Conservation (phyloP, 2,113 vertebrate species). For the Thalassarche chlororhynchos region DNA sequence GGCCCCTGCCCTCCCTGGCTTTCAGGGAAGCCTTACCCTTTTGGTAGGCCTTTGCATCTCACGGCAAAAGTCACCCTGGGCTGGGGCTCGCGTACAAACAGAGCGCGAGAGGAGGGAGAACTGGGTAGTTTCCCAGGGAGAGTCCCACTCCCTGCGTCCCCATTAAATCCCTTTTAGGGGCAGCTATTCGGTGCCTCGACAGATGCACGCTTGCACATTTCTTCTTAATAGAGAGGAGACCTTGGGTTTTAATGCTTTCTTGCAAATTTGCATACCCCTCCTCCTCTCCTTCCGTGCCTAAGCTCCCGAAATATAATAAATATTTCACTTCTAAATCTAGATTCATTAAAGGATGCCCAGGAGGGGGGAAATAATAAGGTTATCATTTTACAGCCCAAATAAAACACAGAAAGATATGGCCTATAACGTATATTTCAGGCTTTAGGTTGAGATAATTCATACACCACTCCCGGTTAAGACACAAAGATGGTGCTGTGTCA, state of each 20-base stretch:
- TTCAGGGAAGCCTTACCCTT: neutral
- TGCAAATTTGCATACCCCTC: conserved; percentile 34
- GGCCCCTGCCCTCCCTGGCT: neutral
- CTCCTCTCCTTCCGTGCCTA: conserved; percentile 4
- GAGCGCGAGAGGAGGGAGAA: neutral
- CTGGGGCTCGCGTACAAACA: neutral
- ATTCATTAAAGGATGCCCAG: conserved; percentile 79
- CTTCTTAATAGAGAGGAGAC: neutral
- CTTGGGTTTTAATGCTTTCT: neutral
- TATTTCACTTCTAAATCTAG: conserved; percentile 79
- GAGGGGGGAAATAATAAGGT: conserved; percentile 79
- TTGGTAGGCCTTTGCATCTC: no score
- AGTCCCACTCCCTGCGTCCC: neutral
- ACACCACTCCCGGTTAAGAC: conserved; percentile 69
- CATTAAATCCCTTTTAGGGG: neutral
- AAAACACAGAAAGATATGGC: conserved; percentile 71
- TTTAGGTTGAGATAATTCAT: conserved; percentile 75
- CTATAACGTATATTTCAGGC: conserved; percentile 66
- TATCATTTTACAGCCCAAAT: conserved; percentile 79
- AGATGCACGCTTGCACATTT: neutral
- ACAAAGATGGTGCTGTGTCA: conserved; percentile 72
- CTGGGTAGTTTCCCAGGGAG: neutral
- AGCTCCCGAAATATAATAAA: conserved; percentile 71
- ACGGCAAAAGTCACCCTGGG: neutral
- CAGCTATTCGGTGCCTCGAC: neutral